Percentiles rank a stretch among this genome's conserved stretches.
These are phyloP conservation scores for Lochmaea capreae DNA, from an alignment of 2,888 invertebrate species.

Conservation along the genomic window DNA sequence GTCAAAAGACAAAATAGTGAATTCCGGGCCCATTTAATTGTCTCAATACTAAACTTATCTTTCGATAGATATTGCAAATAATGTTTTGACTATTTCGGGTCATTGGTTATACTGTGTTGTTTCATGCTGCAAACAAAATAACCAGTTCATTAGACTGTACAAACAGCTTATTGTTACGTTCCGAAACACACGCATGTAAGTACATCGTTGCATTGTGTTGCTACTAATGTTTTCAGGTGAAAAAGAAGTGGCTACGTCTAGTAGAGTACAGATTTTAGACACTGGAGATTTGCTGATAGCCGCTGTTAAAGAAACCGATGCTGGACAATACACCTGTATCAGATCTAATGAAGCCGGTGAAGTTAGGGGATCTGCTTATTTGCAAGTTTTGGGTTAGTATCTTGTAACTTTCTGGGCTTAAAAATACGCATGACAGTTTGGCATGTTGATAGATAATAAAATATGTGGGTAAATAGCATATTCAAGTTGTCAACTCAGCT, in stretches of 20 bases:
- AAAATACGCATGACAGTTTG: slow-evolving; percentile 6
- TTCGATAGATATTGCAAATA: not conserved
- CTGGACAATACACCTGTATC: slow-evolving; percentile 90
- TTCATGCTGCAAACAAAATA: slow-evolving; percentile 16
- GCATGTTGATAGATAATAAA: not conserved
- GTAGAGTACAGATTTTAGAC: slow-evolving; percentile 86
- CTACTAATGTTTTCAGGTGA: slow-evolving; percentile 66
- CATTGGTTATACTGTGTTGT: not conserved
- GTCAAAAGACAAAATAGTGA: too few relatives aligned
- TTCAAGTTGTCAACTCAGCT: not conserved
- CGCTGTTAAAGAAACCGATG: slow-evolving; percentile 84
- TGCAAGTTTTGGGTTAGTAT: slow-evolving; percentile 83
- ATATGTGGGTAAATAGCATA: not conserved
- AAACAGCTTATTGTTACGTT: slow-evolving; percentile 19
- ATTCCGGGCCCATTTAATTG: not conserved
- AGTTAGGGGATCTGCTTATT: slow-evolving; percentile 83
- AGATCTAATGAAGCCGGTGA: slow-evolving; percentile 91
- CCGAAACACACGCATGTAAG: slow-evolving; percentile 31
- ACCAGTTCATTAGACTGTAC: not conserved
- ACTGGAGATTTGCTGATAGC: slow-evolving; percentile 90
- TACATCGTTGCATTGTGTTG: slow-evolving; percentile 36
- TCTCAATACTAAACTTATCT: not conserved
- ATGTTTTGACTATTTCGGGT: not conserved
- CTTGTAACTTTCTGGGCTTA: slow-evolving; percentile 7
- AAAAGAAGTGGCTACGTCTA: slow-evolving; percentile 74